Evolutionary conservation across 1,140 invertebrate genomes (phyloP), one percentile per base, ranked within the genome.

Genomic region (Drosophila erecta): DNA sequence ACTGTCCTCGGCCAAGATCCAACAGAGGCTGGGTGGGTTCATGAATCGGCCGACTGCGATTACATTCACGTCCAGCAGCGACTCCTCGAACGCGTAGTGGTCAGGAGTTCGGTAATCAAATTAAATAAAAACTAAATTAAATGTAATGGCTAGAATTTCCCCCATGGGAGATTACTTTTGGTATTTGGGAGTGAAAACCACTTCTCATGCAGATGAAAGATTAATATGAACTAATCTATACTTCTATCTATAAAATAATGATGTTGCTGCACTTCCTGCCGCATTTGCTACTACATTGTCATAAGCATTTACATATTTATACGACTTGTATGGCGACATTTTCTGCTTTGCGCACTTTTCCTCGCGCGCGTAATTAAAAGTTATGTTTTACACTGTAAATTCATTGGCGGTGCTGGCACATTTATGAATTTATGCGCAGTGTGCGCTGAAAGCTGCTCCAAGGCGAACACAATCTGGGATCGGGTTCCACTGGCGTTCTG

Each of bases 351-450:
- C 24, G 22, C 59, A 49, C 53, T 51, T 53, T 49, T 64, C 47
- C 60, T 59, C 53, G 56, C 35, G 58, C 66, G 41, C 59, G 55
- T 85, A 79, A 86, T 86, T 81, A 78, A 75, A 75, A 86, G 61
- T 81, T 78, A 85, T 81, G 76, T 72, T 76, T 56, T 53, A 47
- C 83, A 69, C 40, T 67, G 65, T 46, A 84, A 61, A 76, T 76
- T 60, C 79, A 79, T 75, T 79, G 64, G 27, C 37, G 47, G 27
- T 58, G 50, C 64, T 55, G 64, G 22, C 65, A 75, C 60, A 76
- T 76, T 72, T 79, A 72, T 76, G 60, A 87, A 72, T 87, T 79
- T 79, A 86, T 83, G 64, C 46, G 47, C 20, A 58, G 65, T 24
- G 40, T 44, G 33, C 27, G 70, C 64, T 58, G 54, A 53, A 55